These are phyloP conservation scores for Capitella teleta DNA, from an alignment of 1,140 invertebrate species.

Conservation along the genomic window DNA sequence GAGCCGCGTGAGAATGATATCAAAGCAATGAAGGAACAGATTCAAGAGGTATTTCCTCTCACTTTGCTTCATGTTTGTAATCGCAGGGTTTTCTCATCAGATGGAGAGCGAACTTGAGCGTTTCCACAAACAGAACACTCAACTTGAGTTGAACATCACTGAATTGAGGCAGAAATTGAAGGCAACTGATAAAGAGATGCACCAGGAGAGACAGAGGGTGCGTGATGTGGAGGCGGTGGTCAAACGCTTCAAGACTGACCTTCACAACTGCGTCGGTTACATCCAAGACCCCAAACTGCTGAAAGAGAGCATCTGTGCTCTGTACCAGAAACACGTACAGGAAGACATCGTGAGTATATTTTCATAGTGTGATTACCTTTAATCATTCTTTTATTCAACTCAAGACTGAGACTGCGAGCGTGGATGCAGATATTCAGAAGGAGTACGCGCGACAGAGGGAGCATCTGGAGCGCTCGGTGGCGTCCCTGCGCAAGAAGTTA, in stretches of 20 bases:
- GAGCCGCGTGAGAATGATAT: slow-evolving; percentile 66
- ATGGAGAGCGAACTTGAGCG: slow-evolving; percentile 58
- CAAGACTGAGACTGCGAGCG: slow-evolving; percentile 39
- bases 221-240: slow-evolving; percentile 56
- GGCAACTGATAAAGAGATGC: slow-evolving; percentile 55
- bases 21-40: slow-evolving; percentile 64
- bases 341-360: slow-evolving; percentile 40
- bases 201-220: slow-evolving; percentile 50
- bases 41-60: slow-evolving; percentile 54
- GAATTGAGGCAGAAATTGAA: slow-evolving; percentile 64
- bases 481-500: slow-evolving; percentile 50
- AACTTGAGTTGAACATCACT: slow-evolving; percentile 56
- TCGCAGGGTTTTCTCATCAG: slow-evolving; percentile 17
- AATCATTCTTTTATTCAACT: not conserved
- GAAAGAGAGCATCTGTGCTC: slow-evolving; percentile 62
- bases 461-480: slow-evolving; percentile 60
- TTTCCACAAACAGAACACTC: slow-evolving; percentile 53
- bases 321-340: slow-evolving; percentile 62
- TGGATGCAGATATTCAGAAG: slow-evolving; percentile 55
- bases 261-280: slow-evolving; percentile 60
- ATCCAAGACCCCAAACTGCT: slow-evolving; percentile 65
- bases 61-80: not conserved
- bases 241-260: slow-evolving; percentile 63
- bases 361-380: not conserved
- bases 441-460: slow-evolving; percentile 68